Percentiles rank a stretch among this genome's conserved stretches.
Conservation (phyloP, 2,113 vertebrate species). For the Trinectes maculatus region DNA sequence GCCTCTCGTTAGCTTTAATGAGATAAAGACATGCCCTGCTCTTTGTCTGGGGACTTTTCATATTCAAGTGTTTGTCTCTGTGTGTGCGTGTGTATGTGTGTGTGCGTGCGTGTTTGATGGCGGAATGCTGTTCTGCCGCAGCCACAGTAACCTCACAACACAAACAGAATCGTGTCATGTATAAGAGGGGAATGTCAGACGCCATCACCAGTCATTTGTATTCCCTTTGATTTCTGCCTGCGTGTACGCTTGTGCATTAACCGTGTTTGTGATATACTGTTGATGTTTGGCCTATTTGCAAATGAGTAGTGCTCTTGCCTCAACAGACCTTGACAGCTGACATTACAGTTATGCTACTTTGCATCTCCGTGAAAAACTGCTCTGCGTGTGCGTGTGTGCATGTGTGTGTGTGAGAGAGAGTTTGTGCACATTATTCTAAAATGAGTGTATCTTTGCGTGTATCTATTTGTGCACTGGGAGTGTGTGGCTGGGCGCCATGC, state of each 20-base stretch:
- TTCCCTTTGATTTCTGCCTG: conserved; percentile 52
- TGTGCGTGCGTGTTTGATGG: conserved; percentile 14
- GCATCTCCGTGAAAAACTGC: conserved; percentile 32
- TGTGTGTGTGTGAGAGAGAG: conserved; percentile 5
- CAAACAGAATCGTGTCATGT: conserved; percentile 38
- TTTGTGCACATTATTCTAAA: conserved; percentile 17
- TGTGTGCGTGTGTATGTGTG: conserved; percentile 10
- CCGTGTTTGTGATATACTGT: conserved; percentile 18
- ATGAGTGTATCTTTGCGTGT: conserved; percentile 44
- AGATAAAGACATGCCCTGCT: conserved; percentile 75
- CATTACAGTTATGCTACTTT: conserved; percentile 37
- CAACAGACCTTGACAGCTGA: conserved; percentile 68
- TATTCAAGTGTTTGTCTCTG: conserved; percentile 31
- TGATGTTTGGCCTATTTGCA: conserved; percentile 53
- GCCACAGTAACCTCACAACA: conserved; percentile 49
- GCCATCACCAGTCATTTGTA: conserved; percentile 58
- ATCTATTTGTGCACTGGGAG: conserved; percentile 63
- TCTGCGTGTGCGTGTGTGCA: conserved; percentile 9
- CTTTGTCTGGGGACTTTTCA: conserved; percentile 63
- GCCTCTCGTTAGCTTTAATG: conserved; percentile 79
- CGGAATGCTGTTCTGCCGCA: conserved; percentile 18
- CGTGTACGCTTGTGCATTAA: conserved; percentile 14
- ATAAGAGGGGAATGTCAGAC: conserved; percentile 45
- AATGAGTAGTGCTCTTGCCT: conserved; percentile 56
- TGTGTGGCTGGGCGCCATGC: conserved; percentile 82